Percentiles rank a stretch among this genome's conserved stretches.
Conservation (phyloP, 2,797 vertebrate species). For the Ptychobarbus kaznakovi region DNA sequence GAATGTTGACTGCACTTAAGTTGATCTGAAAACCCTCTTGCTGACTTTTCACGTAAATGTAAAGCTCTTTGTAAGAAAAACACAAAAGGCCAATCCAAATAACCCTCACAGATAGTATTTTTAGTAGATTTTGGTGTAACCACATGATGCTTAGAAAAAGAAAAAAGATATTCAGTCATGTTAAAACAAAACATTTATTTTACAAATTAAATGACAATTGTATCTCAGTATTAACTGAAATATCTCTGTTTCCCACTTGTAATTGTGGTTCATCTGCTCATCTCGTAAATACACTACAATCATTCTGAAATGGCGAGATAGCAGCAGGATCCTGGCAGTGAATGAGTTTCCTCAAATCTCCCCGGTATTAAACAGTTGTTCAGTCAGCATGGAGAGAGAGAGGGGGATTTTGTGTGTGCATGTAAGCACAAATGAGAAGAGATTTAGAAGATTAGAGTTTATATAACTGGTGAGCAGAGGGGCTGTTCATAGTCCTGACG, state of each 20-base stretch:
- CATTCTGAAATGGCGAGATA: background rate
- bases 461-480: constrained; percentile 52
- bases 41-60: background rate
- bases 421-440: constrained; percentile 50
- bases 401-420: constrained; percentile 20
- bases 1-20: background rate
- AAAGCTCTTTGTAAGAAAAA: background rate
- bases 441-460: constrained; percentile 59
- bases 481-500: background rate
- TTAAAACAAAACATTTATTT: too few relatives aligned
- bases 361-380: constrained; percentile 21
- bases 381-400: background rate
- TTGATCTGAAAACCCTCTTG: background rate
- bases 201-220: background rate
- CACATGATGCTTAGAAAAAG: background rate
- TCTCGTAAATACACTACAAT: background rate
- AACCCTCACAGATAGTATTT: background rate
- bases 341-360: constrained; percentile 19
- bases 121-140: background rate
- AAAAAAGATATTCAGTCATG: background rate
- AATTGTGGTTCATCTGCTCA: background rate
- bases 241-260: background rate
- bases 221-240: background rate
- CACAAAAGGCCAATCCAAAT: too few relatives aligned
- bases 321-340: background rate